Percentiles rank a stretch among this genome's conserved stretches.
Conservation (phyloP, 2,797 vertebrate genomes). For the Cichlasoma orientale region DNA sequence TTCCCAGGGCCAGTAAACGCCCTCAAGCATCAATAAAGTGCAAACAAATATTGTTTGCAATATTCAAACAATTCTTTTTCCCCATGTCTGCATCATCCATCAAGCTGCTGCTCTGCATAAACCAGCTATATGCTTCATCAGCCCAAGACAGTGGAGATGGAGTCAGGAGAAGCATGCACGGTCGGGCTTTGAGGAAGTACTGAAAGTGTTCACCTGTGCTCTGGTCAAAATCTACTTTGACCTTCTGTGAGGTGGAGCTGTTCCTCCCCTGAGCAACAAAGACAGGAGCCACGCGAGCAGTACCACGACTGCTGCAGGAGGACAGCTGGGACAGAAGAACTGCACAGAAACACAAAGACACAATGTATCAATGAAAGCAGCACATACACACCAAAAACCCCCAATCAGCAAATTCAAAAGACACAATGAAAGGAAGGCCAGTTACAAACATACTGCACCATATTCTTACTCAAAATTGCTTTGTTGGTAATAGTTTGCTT, state of each 20-base stretch:
- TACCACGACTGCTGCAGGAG: slow-evolving; percentile 58
- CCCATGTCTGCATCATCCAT: no score
- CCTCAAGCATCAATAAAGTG: background rate
- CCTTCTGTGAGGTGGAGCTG: slow-evolving; percentile 64
- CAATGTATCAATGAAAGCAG: background rate
- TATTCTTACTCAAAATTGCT: no score
- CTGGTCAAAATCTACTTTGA: slow-evolving; percentile 79
- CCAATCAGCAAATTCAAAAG: no score
- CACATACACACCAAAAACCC: background rate
- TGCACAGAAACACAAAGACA: slow-evolving; percentile 24
- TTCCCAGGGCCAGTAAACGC: background rate
- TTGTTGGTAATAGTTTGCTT: no score
- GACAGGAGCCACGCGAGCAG: slow-evolving; percentile 35
- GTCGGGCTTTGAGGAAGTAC: no score
- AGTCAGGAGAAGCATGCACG: background rate
- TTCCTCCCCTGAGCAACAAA: slow-evolving; percentile 59
- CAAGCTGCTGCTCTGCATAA: background rate
- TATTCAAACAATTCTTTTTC: accelerated
- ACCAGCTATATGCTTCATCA: accelerated
- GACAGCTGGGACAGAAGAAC: slow-evolving; percentile 63
- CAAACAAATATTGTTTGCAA: background rate
- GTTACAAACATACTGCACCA: no score
- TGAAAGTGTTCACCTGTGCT: slow-evolving; percentile 63
- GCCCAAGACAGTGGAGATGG: accelerated
- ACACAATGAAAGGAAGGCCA: no score